These are phyloP conservation scores for Aradus depressus DNA, from an alignment of 2,888 invertebrate species.

Conservation along the genomic window DNA sequence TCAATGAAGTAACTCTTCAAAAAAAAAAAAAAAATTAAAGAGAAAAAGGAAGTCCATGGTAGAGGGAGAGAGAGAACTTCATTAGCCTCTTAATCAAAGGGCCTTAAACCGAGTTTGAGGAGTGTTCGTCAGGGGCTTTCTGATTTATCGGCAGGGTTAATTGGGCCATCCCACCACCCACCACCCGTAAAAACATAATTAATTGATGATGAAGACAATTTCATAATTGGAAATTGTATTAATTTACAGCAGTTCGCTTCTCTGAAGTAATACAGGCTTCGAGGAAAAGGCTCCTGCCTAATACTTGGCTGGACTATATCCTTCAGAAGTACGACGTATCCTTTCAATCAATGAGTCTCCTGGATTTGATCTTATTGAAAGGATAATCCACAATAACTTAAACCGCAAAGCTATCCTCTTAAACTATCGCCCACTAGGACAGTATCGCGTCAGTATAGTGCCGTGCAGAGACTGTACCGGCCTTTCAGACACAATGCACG, in stretches of 20 bases:
- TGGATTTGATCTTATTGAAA: too few species aligned
- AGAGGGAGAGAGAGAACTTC: constrained; percentile 1
- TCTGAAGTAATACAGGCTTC: constrained; percentile 2
- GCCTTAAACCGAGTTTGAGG: constrained; percentile 7
- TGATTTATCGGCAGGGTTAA: constrained; percentile 16
- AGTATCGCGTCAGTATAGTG: too few species aligned
- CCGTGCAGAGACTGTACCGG: too few species aligned
- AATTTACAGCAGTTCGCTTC: constrained; percentile 2
- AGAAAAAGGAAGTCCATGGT: too few species aligned
- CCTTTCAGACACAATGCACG: too few species aligned
- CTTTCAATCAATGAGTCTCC: too few species aligned
- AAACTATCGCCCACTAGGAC: too few species aligned
- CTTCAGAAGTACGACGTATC: too few species aligned
- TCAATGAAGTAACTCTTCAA: constrained; percentile 6
- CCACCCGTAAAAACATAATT: constrained; percentile 4
- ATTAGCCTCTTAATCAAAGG: constrained; percentile 7
- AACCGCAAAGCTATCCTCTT: too few species aligned
- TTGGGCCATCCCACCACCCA: constrained; percentile 6
- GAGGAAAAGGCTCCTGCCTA: neutral
- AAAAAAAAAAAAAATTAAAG: too few species aligned
- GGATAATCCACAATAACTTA: too few species aligned
- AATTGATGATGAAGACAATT: constrained; percentile 15
- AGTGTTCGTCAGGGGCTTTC: constrained; percentile 3
- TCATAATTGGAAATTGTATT: constrained; percentile 8
- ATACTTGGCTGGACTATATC: too few species aligned